phyloP scores from a whole-genome alignment of 2,797 vertebrate genomes.

The Anabas testudineus region DNA sequence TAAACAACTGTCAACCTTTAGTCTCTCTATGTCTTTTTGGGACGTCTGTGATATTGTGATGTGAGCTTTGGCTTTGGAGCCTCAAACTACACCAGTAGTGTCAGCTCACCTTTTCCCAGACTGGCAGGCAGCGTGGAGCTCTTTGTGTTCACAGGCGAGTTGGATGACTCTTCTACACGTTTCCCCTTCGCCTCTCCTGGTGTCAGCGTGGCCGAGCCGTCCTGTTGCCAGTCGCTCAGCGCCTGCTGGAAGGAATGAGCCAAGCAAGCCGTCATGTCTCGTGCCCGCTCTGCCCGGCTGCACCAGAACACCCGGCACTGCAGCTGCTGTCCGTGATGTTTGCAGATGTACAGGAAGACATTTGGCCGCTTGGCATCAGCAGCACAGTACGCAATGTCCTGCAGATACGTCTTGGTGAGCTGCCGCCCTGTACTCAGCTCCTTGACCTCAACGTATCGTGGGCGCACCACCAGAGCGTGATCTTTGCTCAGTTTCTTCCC shows the following conservation, averaged over 20 bases:
- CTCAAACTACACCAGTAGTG: not conserved
- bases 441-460: constrained; percentile 87
- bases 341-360: constrained; percentile 89
- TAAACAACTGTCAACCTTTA: not conserved
- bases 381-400: constrained; percentile 87
- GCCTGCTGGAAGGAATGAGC: constrained; percentile 85
- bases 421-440: constrained; percentile 87
- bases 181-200: constrained; percentile 52
- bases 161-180: constrained; percentile 56
- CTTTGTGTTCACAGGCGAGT: constrained; percentile 59
- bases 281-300: constrained; percentile 84
- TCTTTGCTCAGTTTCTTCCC: constrained; percentile 84
- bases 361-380: constrained; percentile 81
- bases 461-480: constrained; percentile 86
- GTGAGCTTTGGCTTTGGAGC: no score
- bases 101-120: constrained; percentile 85
- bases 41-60: no score
- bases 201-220: constrained; percentile 68
- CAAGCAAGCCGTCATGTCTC: constrained; percentile 85
- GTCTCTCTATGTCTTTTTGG: not conserved
- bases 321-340: constrained; percentile 86
- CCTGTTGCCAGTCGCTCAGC: constrained; percentile 84
- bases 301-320: constrained; percentile 89
- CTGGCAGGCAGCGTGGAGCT: constrained; percentile 82
- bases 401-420: constrained; percentile 88